A percentile compares a stretch with the other conserved stretches of the same genome.
Conservation (phyloP, 2,113 vertebrate species). For the Syngnathoides biaculeatus region DNA sequence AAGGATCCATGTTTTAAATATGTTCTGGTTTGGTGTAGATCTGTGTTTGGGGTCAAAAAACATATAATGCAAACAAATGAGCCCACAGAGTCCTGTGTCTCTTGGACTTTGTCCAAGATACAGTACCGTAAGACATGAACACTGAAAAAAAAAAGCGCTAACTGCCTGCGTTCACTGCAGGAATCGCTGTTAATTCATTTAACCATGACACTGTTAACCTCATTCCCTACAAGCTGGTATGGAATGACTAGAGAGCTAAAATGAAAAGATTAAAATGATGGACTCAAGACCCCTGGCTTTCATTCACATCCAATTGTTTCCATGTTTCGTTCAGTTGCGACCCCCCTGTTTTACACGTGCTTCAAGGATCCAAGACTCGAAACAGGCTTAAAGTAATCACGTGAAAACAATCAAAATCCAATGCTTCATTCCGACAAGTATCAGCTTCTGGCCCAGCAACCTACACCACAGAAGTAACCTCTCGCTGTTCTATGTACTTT, state of each 20-base stretch:
- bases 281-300: slow-evolving; percentile 6
- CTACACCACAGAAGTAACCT: background rate
- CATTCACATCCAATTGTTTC: slow-evolving; percentile 42
- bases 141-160: background rate
- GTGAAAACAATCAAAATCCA: slow-evolving; percentile 23
- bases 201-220: background rate
- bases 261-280: slow-evolving; percentile 5
- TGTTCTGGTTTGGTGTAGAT: background rate
- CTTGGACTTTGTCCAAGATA: background rate
- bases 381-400: slow-evolving; percentile 20
- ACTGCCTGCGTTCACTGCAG: background rate
- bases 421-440: slow-evolving; percentile 1
- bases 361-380: slow-evolving; percentile 1
- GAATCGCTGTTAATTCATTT: slow-evolving; percentile 10
- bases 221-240: background rate
- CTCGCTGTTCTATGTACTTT: background rate
- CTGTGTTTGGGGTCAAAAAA: background rate
- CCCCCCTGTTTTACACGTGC: background rate
- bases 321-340: slow-evolving; percentile 12
- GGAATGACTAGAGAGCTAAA: background rate
- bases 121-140: background rate
- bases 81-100: too few species aligned
- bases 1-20: background rate
- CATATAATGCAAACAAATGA: background rate
- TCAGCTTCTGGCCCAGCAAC: background rate